Evolutionary conservation across 2,888 invertebrate species (phyloP).

Genomic region (Parnassius mnemosyne): DNA sequence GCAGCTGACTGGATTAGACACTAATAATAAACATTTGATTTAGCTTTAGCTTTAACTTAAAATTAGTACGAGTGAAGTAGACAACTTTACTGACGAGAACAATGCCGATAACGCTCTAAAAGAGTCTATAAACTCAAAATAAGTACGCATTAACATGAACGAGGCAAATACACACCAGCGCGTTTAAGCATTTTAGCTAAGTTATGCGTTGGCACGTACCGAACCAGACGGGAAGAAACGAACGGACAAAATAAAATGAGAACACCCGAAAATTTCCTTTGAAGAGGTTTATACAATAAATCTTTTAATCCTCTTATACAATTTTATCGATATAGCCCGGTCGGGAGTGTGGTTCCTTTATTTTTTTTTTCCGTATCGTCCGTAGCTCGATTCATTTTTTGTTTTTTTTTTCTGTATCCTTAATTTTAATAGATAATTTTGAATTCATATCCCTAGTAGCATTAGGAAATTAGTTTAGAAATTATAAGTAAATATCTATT

Average conservation of each 20-base stretch:
- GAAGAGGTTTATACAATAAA: constrained; percentile 72
- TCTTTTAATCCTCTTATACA: constrained; percentile 77
- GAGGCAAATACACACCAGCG: constrained; percentile 53
- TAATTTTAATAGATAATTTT: constrained; percentile 11
- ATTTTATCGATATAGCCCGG: constrained; percentile 72
- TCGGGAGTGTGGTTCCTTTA: constrained; percentile 41
- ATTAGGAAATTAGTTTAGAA: no score
- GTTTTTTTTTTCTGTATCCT: constrained; percentile 17
- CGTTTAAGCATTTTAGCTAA: constrained; percentile 46
- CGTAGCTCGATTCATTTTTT: constrained; percentile 27
- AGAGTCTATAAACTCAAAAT: constrained; percentile 36
- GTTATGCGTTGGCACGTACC: constrained; percentile 59
- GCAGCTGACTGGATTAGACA: no score
- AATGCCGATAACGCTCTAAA: constrained; percentile 35
- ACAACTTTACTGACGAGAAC: constrained; percentile 30
- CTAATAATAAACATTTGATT: background rate
- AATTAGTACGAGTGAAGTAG: constrained; percentile 27
- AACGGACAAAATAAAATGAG: constrained; percentile 67
- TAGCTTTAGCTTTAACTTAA: background rate
- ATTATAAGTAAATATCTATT: no score
- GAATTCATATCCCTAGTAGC: background rate
- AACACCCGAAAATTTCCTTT: constrained; percentile 69
- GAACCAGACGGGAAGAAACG: constrained; percentile 55
- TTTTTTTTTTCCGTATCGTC: constrained; percentile 34
- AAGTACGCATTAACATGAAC: constrained; percentile 56